These are phyloP conservation scores for Sus scrofa DNA, from an alignment of 2,113 vertebrate genomes.

Conservation along the genomic window DNA sequence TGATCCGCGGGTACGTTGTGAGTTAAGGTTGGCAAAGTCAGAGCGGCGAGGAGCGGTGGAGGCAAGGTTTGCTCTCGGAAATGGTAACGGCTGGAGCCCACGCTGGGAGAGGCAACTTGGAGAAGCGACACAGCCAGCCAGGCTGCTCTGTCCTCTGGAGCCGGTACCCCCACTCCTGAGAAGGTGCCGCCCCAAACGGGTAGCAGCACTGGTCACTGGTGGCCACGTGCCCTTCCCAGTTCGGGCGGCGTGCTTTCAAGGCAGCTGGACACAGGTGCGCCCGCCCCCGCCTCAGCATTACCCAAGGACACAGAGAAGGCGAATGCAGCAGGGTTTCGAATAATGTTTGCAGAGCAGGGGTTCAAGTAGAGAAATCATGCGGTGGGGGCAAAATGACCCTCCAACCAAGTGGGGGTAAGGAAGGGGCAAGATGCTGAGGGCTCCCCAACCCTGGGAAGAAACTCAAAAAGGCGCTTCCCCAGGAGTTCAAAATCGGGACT, in stretches of 20 bases:
- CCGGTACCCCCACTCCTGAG: constrained; percentile 65
- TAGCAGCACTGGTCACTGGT: constrained; percentile 91
- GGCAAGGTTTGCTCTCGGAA: constrained; percentile 88
- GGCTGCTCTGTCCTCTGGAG: constrained; percentile 89
- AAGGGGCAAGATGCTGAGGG: neutral
- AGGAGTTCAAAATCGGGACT: neutral
- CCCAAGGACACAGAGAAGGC: neutral
- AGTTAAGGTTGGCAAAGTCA: constrained; percentile 83
- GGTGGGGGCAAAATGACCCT: constrained; percentile 83
- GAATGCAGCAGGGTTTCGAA: constrained; percentile 82
- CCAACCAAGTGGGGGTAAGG: constrained; percentile 68
- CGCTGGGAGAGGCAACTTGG: constrained; percentile 85
- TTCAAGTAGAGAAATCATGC: constrained; percentile 84
- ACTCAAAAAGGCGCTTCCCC: fast-evolving
- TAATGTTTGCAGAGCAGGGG: constrained; percentile 84
- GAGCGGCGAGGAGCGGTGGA: constrained; percentile 77
- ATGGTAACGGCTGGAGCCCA: constrained; percentile 86
- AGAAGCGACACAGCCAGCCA: constrained; percentile 88
- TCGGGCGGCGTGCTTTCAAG: constrained; percentile 79
- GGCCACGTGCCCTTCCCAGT: constrained; percentile 87
- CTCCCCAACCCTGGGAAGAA: neutral
- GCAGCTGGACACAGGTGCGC: constrained; percentile 81
- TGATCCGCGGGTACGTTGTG: constrained; percentile 84
- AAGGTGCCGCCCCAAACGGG: constrained; percentile 88
- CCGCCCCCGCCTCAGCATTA: neutral